Percentiles rank a stretch among this genome's conserved stretches.
Evolutionary conservation across 2,888 invertebrate species (phyloP).

Genomic region (Caenorhabditis virilis): DNA sequence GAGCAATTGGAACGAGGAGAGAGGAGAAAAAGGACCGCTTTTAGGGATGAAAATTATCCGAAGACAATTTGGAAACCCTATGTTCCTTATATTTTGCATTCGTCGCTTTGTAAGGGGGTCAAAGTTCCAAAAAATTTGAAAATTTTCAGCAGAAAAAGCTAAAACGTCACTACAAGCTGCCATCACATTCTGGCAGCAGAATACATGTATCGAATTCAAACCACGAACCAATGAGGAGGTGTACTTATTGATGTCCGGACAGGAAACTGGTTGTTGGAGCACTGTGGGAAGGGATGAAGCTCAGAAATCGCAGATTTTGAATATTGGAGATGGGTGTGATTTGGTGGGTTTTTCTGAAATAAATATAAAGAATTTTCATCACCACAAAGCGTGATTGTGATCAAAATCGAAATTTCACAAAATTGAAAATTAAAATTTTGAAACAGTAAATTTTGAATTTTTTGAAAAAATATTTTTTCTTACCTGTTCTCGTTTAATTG

Average conservation of each 20-base stretch:
- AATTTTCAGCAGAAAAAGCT: conserved; percentile 22
- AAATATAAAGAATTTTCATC: not conserved
- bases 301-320: conserved; percentile 37
- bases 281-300: conserved; percentile 42
- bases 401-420: too few relatives aligned
- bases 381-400: too few relatives aligned
- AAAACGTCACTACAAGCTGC: conserved; percentile 21
- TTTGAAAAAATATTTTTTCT: too few relatives aligned
- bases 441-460: too few relatives aligned
- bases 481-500: too few relatives aligned
- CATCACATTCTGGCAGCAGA: conserved; percentile 33
- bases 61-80: conserved; percentile 34
- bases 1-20: conserved; percentile 26
- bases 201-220: conserved; percentile 35
- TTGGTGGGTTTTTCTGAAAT: conserved; percentile 9
- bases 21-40: conserved; percentile 28
- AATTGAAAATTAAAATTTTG: too few relatives aligned
- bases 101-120: conserved; percentile 12
- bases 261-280: conserved; percentile 46
- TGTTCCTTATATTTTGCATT: conserved; percentile 29
- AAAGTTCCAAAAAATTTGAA: not conserved
- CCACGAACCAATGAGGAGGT: conserved; percentile 22
- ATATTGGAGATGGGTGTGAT: conserved; percentile 44
- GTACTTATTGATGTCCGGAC: conserved; percentile 23
- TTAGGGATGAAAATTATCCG: conserved; percentile 26